Conservation (phyloP, 2,113 vertebrate genomes). For the Nesogale talazaci region DNA sequence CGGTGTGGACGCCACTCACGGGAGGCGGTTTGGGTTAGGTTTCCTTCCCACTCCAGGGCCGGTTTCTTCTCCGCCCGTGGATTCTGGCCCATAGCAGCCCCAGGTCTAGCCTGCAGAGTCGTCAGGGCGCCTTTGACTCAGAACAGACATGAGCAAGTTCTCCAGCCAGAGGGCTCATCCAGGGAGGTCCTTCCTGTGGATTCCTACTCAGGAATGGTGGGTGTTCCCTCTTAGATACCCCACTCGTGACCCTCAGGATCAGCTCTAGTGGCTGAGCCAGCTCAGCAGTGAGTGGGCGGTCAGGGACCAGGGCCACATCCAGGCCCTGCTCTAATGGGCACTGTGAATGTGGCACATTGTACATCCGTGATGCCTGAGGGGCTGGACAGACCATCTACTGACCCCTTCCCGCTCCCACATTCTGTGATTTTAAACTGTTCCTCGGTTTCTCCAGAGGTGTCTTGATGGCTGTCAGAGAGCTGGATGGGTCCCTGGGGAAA, state of each 20-base stretch:
- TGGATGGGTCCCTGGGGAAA: conserved; percentile 5
- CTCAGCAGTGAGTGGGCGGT: background rate
- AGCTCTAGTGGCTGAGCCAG: background rate
- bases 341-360: background rate
- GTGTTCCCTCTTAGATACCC: accelerated
- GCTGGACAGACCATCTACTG: background rate
- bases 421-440: background rate
- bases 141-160: background rate
- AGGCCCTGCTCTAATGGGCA: background rate
- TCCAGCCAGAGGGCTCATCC: background rate
- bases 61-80: background rate
- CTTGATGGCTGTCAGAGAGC: conserved; percentile 6
- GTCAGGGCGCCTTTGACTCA: too few species aligned
- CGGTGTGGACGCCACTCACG: background rate
- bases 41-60: background rate
- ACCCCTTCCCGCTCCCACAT: background rate
- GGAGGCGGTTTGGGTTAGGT: too few species aligned
- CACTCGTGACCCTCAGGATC: background rate
- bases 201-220: background rate
- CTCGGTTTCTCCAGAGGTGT: conserved; percentile 29
- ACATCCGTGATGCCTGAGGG: background rate
- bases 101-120: too few species aligned
- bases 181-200: background rate
- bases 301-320: accelerated
- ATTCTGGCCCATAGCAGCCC: too few species aligned